Evolutionary conservation across 2,113 vertebrate species (phyloP), one percentile per base, ranked within the genome.

Genomic region (Hippocampus zosterae): DNA sequence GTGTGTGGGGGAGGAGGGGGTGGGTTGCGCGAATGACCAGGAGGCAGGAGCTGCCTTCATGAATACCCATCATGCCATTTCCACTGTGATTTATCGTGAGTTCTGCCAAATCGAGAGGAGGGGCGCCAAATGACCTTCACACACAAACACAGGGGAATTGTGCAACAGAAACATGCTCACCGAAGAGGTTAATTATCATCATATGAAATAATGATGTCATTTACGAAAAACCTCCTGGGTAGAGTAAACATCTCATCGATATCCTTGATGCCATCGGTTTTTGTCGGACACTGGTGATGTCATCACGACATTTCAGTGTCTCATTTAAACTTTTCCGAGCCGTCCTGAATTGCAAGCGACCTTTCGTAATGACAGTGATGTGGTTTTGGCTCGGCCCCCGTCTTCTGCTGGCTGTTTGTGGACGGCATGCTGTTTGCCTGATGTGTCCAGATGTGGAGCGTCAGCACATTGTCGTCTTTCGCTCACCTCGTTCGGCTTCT

Each of bases 21-120:
- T 27, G 65, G 15, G 19, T 11, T 12, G 29, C 29, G 29, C 67
- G 71, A 81, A 80, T 72, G 65, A 75, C 81, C 71, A 50, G 69
- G 79, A 78, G 83, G 87, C 82, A 74, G 70, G 56, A 72, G 79
- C 71, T 86, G 87, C 84, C 85, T 82, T 79, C 23, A 67, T 71
- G 84, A 89, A 90, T 89, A 88, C 83, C 86, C 89, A 91, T 92
- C 90, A 89, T 81, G 76, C 80, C 90, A 88, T 83, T 90, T 90
- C 88, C 75, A 76, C 80, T 66, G 84, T 91, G 91, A 91, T 91
- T 92, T 90, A 91, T 86, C 81, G 85, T 81, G 76, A 76, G 71
- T 77, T 75, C 73, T 66, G 71, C 84, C 75, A 74, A 84, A 78
- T 40, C 69, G 72, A 72, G 84, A 81, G 84, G 63, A 42, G 42